Percentiles rank a stretch among this genome's conserved stretches.
Conservation (phyloP, 2,888 invertebrate genomes). For the Prosapia bicincta region DNA sequence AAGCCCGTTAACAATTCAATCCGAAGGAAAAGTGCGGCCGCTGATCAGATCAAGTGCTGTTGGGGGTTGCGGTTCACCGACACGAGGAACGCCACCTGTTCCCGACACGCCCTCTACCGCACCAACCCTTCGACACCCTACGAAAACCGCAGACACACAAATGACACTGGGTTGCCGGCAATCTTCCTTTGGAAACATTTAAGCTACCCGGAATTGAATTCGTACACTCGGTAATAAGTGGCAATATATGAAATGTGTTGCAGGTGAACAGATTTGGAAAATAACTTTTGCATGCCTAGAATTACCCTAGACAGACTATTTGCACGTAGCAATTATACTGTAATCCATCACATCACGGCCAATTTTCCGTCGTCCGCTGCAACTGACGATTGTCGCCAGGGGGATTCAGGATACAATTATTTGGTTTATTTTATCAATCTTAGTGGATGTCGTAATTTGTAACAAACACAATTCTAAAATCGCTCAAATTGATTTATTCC, state of each 20-base stretch:
- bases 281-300: background rate
- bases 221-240: too few species aligned
- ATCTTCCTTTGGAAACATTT: background rate
- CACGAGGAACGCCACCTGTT: background rate
- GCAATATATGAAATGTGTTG: too few species aligned
- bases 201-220: too few species aligned
- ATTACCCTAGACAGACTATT: background rate
- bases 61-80: background rate
- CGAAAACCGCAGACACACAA: background rate
- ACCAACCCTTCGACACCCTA: background rate
- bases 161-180: background rate
- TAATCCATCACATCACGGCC: background rate
- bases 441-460: too few species aligned
- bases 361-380: background rate
- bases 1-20: background rate
- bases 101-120: background rate
- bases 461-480: too few species aligned
- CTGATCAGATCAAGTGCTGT: slow-evolving; percentile 2
- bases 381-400: background rate
- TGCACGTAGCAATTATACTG: background rate
- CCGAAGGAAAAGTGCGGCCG: background rate
- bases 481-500: too few species aligned
- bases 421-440: too few species aligned
- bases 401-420: too few species aligned
- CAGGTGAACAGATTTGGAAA: background rate